phyloP scores from a whole-genome alignment of 2,797 vertebrate species.

The Nannoperca australis region DNA sequence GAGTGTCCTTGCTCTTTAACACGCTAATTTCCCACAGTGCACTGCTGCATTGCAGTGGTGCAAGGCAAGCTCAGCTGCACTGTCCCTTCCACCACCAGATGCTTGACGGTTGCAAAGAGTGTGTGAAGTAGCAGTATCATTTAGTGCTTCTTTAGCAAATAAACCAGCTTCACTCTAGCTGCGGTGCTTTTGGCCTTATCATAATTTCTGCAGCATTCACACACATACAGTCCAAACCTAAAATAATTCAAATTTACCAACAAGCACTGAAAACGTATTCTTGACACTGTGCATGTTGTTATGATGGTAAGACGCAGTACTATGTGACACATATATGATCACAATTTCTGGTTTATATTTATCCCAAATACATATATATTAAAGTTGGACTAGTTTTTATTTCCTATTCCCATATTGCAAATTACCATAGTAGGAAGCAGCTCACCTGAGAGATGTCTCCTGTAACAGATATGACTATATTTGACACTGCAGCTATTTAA shows the following conservation, averaged over 20 bases:
- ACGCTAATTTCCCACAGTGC: slow-evolving; percentile 83
- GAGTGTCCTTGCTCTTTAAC: slow-evolving; percentile 88
- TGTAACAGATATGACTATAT: not conserved
- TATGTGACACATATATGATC: not conserved
- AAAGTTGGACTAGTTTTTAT: not conserved
- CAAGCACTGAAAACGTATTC: not conserved
- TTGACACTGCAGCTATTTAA: not conserved
- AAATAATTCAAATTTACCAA: not conserved
- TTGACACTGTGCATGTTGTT: not conserved
- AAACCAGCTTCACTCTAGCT: slow-evolving; percentile 38
- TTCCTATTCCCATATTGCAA: not conserved
- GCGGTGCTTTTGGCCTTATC: slow-evolving; percentile 41
- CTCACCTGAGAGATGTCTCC: slow-evolving; percentile 30
- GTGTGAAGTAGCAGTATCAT: slow-evolving; percentile 44
- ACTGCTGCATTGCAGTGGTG: slow-evolving; percentile 82
- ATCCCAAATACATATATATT: not conserved
- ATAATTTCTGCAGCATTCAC: slow-evolving; percentile 33
- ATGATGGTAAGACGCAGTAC: not conserved
- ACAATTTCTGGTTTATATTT: not conserved
- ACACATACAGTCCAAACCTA: not conserved
- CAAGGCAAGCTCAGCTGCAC: slow-evolving; percentile 66
- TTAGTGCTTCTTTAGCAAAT: slow-evolving; percentile 40
- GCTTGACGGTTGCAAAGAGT: slow-evolving; percentile 51
- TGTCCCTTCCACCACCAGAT: slow-evolving; percentile 58
- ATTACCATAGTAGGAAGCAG: not conserved